Evolutionary conservation across 2,888 invertebrate species (phyloP).

Genomic region (Odontocerum albicorne): DNA sequence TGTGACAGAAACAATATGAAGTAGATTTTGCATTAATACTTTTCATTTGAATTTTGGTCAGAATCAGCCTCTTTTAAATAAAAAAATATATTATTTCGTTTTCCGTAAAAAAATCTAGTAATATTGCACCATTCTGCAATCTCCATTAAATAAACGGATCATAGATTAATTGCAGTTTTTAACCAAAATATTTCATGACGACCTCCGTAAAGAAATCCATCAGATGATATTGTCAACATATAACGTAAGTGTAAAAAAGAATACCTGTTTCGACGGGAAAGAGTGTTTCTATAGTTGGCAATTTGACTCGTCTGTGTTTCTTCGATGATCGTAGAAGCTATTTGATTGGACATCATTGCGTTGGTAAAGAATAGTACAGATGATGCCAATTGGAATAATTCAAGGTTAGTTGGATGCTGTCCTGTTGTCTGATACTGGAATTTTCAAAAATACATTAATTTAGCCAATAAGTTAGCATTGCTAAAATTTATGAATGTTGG

Average conservation of each 20-base stretch:
- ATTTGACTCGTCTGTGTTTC: conserved; percentile 57
- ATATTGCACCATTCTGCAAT: too few relatives aligned
- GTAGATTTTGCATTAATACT: too few relatives aligned
- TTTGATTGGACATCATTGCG: conserved; percentile 51
- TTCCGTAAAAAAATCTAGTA: too few relatives aligned
- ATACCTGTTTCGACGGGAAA: conserved; percentile 57
- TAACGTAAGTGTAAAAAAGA: not conserved
- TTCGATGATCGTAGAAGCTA: conserved; percentile 54
- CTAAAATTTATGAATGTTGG: too few relatives aligned
- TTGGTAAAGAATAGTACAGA: conserved; percentile 54
- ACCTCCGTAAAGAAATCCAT: not conserved
- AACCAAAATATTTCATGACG: too few relatives aligned
- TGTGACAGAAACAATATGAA: too few relatives aligned
- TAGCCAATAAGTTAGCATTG: too few relatives aligned
- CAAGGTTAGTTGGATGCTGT: conserved; percentile 49
- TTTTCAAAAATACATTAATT: conserved; percentile 9
- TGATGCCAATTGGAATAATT: conserved; percentile 55
- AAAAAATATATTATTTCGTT: too few relatives aligned
- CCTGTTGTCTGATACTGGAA: conserved; percentile 51
- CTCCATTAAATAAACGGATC: too few relatives aligned
- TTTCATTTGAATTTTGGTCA: too few relatives aligned
- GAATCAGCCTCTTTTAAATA: too few relatives aligned
- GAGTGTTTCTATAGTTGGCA: conserved; percentile 53
- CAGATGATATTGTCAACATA: not conserved
- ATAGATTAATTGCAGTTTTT: too few relatives aligned